Evolutionary conservation across 2,113 vertebrate genomes (phyloP), one percentile per base, ranked within the genome.

Genomic region (Psilopogon haemacephalus): DNA sequence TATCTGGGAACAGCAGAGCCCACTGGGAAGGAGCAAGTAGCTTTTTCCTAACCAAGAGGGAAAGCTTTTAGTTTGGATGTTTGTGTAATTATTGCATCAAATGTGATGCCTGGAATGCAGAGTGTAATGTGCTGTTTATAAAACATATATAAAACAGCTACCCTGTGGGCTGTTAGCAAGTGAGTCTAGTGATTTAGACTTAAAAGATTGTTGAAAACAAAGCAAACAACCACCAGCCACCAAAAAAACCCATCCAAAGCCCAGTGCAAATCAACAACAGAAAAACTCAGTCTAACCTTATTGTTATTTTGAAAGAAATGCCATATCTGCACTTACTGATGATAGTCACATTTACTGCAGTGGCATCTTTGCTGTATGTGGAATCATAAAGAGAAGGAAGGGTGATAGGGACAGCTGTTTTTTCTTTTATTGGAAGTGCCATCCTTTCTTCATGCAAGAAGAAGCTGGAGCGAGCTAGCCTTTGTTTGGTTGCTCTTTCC

Each of bases 401-500:
- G 55, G 18, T 55, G 63, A 32, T 33, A 60, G 56, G 28, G 67
- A 56, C 92, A 94, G 92, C 60, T 97, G 92, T 4, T 85, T 95
- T 83, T 93, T 85, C 79, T 90, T 69, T 91, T 91, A 17, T 15
- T 89, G 89, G 87, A 82, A 56, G 35, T 64, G 38, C 67, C n/a
- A 33, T 76, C 56, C 32, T 94, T 84, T 72, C 54, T 54, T 73
- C 75, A 62, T 72, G 78, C 67, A 90, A 73, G 80, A 50, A 88
- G 62, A 37, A 90, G 79, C 62, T 83, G n/a, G 37, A 85, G 35
- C 2, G 4, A 85, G 50, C 59, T 37, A 89, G 65, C 44, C 38
- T 83, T 90, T 92, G 67, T 79, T 92, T 90, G 44, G 55, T 84
- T 87, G n/a, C 74, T 84, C 64, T 91, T 95, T 91, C 83, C 70